These are phyloP conservation scores for Drosophila setifemur DNA, from an alignment of 1,140 invertebrate genomes.

Conservation along the genomic window DNA sequence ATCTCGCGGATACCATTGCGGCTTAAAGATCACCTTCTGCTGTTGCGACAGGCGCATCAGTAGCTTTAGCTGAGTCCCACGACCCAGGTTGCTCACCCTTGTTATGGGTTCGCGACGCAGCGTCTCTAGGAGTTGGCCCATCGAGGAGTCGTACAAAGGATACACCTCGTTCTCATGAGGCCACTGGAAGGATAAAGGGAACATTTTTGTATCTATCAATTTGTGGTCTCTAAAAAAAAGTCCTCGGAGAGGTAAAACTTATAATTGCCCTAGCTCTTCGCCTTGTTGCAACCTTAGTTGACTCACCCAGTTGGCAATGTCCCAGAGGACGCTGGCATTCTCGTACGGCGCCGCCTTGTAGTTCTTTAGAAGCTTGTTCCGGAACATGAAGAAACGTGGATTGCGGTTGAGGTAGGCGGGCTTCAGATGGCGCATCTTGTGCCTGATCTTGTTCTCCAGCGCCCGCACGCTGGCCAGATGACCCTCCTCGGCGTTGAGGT, in stretches of 20 bases:
- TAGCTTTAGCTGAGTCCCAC: conserved; percentile 96
- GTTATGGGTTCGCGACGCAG: conserved; percentile 88
- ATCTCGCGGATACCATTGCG: conserved; percentile 92
- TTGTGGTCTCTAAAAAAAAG: too few relatives aligned
- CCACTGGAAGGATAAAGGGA: conserved; percentile 87
- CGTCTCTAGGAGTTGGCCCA: conserved; percentile 88
- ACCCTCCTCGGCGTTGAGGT: conserved; percentile 74
- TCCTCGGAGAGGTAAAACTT: too few relatives aligned
- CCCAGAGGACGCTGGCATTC: conserved; percentile 80
- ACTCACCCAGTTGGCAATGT: conserved; percentile 82
- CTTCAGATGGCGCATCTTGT: conserved; percentile 75
- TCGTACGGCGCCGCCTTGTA: conserved; percentile 69
- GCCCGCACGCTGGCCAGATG: conserved; percentile 69
- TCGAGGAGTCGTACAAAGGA: conserved; percentile 85
- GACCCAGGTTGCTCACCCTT: conserved; percentile 88
- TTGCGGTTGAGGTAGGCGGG: conserved; percentile 81
- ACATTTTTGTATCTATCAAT: background rate
- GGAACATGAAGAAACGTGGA: conserved; percentile 81
- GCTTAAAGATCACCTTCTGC: conserved; percentile 94
- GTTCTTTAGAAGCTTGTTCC: conserved; percentile 79
- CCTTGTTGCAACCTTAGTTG: background rate
- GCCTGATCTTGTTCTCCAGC: conserved; percentile 68
- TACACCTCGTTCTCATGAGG: conserved; percentile 86
- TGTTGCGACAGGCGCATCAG: conserved; percentile 89
- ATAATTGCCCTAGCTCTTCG: too few relatives aligned